Evolutionary conservation across 2,888 invertebrate species (phyloP), one percentile per base, ranked within the genome.

Genomic region (Polyommatus iphigenia): DNA sequence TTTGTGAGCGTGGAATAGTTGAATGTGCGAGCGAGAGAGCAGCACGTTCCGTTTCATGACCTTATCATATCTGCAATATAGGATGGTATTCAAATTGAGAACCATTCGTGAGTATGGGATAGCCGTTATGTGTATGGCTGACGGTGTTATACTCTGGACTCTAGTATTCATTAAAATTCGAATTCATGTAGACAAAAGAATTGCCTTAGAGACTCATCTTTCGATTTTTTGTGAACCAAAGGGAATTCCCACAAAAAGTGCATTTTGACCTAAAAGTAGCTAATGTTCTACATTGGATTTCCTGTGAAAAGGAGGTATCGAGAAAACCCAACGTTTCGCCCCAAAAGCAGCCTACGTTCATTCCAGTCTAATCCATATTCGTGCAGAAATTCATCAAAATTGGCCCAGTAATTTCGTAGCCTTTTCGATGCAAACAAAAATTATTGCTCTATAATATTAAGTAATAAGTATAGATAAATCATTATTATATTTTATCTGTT

Each of bases 11-110:
- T 67, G 29, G 29, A 67, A 67, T 67, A 67, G 18, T 67, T 29
- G 2, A 6, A 67, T 67, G 29, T 67, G 67, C 67, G 29, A 67
- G 67, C 67, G 67, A 67, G 67, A 67, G 5, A 10, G 18, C 6
- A 15, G 15, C 67, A 67, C 15, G 67, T 67, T 67, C 67, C 67
- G 67, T 67, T 67, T 67, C 67, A 29, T 67, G 67, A 67, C 67
- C 67, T 67, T 67, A 67, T 67, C 67, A 67, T n/a, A n/a, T 67
- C 67, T 67, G 29, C 29, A 67, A 18, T 67, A 67, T 29, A 67
- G 67, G 67, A 67, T 67, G 67, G 67, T 67, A 67, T 67, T 67
- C 67, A 67, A 67, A 67, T 32, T 15, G 15, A 24, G 13, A 29
- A 29, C 5, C 29, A 29, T 29, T 67, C 67, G 29, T 67, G 67